phyloP scores from a whole-genome alignment of 2,113 vertebrate genomes.

The Strigops habroptila region DNA sequence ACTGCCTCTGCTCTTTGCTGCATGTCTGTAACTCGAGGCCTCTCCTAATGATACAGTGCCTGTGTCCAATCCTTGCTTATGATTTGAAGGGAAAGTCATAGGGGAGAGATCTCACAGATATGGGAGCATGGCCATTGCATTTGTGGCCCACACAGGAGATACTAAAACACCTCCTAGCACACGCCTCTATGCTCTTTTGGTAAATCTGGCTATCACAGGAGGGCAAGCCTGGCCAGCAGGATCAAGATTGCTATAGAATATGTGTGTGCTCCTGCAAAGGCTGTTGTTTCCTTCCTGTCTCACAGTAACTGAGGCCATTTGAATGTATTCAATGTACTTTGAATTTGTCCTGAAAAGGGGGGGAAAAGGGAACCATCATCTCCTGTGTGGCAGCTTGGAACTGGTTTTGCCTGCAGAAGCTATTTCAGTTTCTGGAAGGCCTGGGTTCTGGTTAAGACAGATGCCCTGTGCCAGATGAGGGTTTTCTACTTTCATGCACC shows the following conservation, averaged over 20 bases:
- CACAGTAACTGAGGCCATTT: background rate
- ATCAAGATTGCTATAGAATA: background rate
- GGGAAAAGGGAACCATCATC: background rate
- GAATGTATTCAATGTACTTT: background rate
- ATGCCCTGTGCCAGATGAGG: background rate
- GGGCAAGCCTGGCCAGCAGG: background rate
- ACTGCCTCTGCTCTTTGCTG: background rate
- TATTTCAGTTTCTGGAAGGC: background rate
- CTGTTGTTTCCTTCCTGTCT: background rate
- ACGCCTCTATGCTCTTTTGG: background rate
- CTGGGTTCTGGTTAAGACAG: background rate
- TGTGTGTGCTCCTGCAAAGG: background rate
- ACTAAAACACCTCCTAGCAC: background rate
- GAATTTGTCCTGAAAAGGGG: background rate
- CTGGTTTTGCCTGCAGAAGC: background rate
- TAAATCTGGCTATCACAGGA: background rate
- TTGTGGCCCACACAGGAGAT: background rate
- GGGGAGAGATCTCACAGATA: background rate
- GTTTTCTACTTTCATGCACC: background rate
- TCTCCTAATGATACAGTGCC: background rate
- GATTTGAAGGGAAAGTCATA: background rate
- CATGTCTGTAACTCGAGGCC: background rate
- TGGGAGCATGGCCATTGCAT: rapidly evolving
- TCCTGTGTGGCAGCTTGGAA: background rate
- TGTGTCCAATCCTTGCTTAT: background rate